These are phyloP conservation scores for Shargacucullia verbasci DNA, from an alignment of 2,888 invertebrate genomes.

Conservation along the genomic window DNA sequence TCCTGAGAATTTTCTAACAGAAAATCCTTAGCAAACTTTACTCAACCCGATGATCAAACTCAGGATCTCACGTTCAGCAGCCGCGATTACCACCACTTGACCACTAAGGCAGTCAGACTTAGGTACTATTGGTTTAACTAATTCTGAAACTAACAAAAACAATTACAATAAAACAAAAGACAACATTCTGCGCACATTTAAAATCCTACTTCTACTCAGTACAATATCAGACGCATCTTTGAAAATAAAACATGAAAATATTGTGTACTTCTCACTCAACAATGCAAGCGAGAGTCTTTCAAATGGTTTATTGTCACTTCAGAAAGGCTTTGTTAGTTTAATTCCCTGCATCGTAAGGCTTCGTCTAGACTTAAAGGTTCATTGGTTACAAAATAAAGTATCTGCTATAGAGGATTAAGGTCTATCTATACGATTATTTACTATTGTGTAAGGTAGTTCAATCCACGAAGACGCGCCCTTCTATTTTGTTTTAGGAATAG, in stretches of 20 bases:
- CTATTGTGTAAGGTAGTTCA: slow-evolving; percentile 18
- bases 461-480: no score
- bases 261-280: slow-evolving; percentile 12
- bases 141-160: no score
- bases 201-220: background rate
- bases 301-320: slow-evolving; percentile 61
- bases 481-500: no score
- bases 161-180: no score
- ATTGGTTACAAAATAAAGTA: slow-evolving; percentile 57
- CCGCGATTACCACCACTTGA: no score
- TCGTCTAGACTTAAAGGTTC: slow-evolving; percentile 77
- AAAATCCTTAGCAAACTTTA: no score
- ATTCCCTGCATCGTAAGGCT: slow-evolving; percentile 70
- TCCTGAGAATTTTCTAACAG: no score
- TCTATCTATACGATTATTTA: slow-evolving; percentile 39
- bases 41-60: no score
- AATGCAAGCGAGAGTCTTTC: slow-evolving; percentile 40
- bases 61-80: no score
- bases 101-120: no score
- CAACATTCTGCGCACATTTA: slow-evolving; percentile 1
- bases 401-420: slow-evolving; percentile 47
- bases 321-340: slow-evolving; percentile 65
- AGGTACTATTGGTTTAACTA: no score
- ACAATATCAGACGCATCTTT: slow-evolving; percentile 11
- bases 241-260: slow-evolving; percentile 36